Evolutionary conservation across 2,113 vertebrate species (phyloP).

Genomic region (Pelecanus crispus): DNA sequence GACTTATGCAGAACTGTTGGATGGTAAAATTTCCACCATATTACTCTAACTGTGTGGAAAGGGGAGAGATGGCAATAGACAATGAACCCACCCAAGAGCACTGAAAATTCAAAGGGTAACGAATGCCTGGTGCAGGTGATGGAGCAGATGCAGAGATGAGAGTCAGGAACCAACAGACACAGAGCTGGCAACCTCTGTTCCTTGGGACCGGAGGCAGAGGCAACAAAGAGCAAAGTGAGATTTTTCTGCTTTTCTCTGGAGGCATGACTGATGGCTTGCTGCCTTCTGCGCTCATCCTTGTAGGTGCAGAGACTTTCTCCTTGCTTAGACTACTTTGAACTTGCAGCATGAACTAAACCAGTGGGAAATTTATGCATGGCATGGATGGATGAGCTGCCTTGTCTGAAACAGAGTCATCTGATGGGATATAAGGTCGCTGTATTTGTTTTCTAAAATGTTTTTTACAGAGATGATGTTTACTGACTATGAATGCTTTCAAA

Average conservation of each 20-base stretch:
- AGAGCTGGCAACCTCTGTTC: background rate
- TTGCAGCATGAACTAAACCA: background rate
- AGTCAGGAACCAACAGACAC: rapidly evolving
- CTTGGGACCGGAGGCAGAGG: background rate
- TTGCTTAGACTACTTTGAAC: background rate
- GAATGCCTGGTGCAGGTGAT: background rate
- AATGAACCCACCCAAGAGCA: background rate
- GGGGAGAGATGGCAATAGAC: background rate
- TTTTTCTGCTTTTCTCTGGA: background rate
- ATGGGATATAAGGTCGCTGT: background rate
- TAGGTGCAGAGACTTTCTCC: background rate
- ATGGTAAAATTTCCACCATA: background rate
- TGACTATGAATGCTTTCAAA: background rate
- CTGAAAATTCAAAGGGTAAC: background rate
- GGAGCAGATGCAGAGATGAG: background rate
- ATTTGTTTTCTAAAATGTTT: background rate
- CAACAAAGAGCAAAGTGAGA: background rate
- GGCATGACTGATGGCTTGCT: background rate
- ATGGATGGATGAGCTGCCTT: background rate
- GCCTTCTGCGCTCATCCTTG: background rate
- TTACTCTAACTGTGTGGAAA: background rate
- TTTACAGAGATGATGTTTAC: background rate
- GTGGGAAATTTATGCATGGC: background rate
- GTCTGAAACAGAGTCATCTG: background rate
- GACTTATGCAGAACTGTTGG: no score